Base-by-base conservation (phyloP, 2,888 invertebrate species). In the Papilio protenor region DNA sequence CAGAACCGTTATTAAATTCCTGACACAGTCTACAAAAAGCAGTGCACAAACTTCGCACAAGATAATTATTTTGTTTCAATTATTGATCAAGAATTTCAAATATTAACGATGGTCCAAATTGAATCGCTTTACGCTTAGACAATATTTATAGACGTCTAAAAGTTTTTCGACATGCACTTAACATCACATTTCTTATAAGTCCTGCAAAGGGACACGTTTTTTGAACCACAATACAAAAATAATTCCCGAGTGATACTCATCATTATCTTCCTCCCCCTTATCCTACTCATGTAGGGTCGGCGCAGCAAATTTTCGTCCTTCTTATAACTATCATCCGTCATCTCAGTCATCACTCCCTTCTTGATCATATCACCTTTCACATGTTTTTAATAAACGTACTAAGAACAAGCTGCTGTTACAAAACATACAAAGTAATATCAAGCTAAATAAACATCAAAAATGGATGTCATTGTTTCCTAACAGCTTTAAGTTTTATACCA, bases 1-100 rank as follows among this genome's bases (percentile, higher is more conserved):
- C 77, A 23, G 77, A 23, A 70, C 70, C 71, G 61, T 77, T 77
- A 77, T 77, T 77, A 77, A 77, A 77, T 71, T 69, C 57, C 21
- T 70, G 52, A 4, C 70, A 77, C 74, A 74, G 77, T 75, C 14
- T 71, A 77, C 47, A 49, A 59, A 71, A 70, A 71, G 23, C 49
- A 21, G 52, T 49, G 40, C 59, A 55, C 57, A 18, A 73, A 73
- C n/a, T 73, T 47, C 16, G 23, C 4, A 72, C 27, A 16, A 27
- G 33, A 4, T 27, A n/a, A 21, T 18, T 73, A 57, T 55, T 72
- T 71, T 27, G 52, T 47, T 70, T n/a, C 0, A 12, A 49, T 21
- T 2, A 21, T 73, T 33, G 12, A 64, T 40, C 0, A 40, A 57
- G 12, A 16, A 1, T 16, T 18, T 18, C n/a, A 59, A 59, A 59